These are phyloP conservation scores for Pseudorasbora parva DNA, from an alignment of 2,113 vertebrate species.

Conservation along the genomic window DNA sequence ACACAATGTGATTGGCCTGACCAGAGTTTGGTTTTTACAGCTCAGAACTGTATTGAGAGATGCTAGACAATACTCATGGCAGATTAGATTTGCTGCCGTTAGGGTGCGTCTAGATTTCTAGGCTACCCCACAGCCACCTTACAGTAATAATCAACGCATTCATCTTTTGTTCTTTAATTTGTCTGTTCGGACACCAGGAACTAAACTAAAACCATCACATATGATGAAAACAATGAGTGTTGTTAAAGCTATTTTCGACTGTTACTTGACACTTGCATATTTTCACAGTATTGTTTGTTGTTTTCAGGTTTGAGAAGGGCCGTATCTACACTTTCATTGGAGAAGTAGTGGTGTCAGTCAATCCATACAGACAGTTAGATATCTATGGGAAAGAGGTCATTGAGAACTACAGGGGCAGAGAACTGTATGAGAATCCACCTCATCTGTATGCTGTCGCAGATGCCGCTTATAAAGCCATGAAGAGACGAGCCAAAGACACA, in stretches of 20 bases:
- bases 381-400: slow-evolving; percentile 82
- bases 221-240: not conserved
- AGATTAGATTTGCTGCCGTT: too few species aligned
- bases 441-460: slow-evolving; percentile 90
- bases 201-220: not conserved
- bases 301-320: slow-evolving; percentile 85
- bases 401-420: slow-evolving; percentile 83
- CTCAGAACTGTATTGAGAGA: too few species aligned
- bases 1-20: too few species aligned
- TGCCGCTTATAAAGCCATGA: slow-evolving; percentile 93
- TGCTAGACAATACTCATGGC: too few species aligned
- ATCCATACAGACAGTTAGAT: slow-evolving; percentile 85
- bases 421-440: slow-evolving; percentile 90
- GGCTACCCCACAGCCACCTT: too few species aligned
- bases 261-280: not conserved
- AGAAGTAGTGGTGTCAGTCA: slow-evolving; percentile 92
- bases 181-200: not conserved
- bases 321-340: slow-evolving; percentile 94
- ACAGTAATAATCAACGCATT: not conserved
- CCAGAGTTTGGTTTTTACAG: too few species aligned
- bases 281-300: not conserved
- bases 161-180: not conserved
- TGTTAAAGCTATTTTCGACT: not conserved
- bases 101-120: too few species aligned
- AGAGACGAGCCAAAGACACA: slow-evolving; percentile 88